Base-by-base conservation (phyloP, 2,113 vertebrate genomes). In the Lycaon pictus region DNA sequence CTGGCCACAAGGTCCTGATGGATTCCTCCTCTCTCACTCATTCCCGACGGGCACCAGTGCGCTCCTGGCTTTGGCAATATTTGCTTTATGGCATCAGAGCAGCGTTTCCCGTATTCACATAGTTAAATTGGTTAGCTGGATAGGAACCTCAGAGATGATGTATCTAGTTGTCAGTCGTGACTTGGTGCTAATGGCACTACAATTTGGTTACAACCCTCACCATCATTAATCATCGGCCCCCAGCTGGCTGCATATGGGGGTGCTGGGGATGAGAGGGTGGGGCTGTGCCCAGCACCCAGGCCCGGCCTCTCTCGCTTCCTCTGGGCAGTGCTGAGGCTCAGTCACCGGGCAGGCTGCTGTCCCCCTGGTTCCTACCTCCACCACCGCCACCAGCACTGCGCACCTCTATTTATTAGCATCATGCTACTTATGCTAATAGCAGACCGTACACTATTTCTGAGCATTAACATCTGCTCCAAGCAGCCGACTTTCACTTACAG, bases 341-440 rank as follows among this genome's bases (percentile, higher is more conserved):
- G 56, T 94, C 86, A 29, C 16, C 0, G 1, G 63, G 80, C 37
- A 48, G 81, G 55, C 88, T 29, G 7, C 87, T 16, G 65, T 95
- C 72, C 85, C 76, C 53, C 1, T 43, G 0, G 53, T 90, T 85
- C 90, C 76, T 48, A 8, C 97, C 84, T 58, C 96, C 92, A 37
- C 98, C 96, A 97, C 96, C 95, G 95, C 98, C 98, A 98, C 98
- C 98, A 97, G 97, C 96, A 76, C 98, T 72, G 94, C 87, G 69
- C 96, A 98, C 98, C 97, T 98, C 98, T 98, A 98, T 99, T 99
- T 99, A 99, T 99, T 99, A 99, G 97, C 89, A 98, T 98, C 98
- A 98, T 98, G 98, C 98, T 99, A 98, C 98, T 99, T 99, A 99
- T 99, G 99, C 98, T 99, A 99, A 99, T 99, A 98, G 98, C 98